These are phyloP conservation scores for Alouatta palliata DNA, from an alignment of 2,113 vertebrate species.

Conservation along the genomic window DNA sequence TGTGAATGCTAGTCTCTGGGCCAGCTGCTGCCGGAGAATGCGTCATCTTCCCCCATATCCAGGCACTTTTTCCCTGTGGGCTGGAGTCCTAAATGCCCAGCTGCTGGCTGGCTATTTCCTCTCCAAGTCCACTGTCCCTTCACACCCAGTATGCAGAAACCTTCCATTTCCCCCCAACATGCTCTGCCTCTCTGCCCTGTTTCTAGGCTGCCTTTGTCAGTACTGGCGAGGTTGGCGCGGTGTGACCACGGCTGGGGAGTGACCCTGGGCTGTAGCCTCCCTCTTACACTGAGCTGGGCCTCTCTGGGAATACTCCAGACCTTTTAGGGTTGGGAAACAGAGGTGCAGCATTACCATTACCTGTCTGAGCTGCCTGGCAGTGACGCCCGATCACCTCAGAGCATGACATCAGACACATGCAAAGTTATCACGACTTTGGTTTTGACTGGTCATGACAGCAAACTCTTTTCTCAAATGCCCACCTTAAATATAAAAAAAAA, in stretches of 20 bases:
- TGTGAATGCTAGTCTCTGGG: not conserved
- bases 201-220: not conserved
- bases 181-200: not conserved
- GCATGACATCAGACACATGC: not conserved
- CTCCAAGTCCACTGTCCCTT: not conserved
- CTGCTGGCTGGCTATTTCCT: not conserved
- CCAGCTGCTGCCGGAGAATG: not conserved
- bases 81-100: not conserved
- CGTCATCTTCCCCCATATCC: no score
- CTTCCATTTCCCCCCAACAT: not conserved
- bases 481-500: not conserved
- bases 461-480: not conserved
- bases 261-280: not conserved
- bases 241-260: not conserved
- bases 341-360: no score
- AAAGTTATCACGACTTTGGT: not conserved
- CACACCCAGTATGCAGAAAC: not conserved
- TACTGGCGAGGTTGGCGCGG: no score
- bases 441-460: not conserved
- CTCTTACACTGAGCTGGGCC: no score
- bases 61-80: not conserved
- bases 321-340: not conserved
- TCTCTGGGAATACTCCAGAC: not conserved
- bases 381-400: rapidly evolving
- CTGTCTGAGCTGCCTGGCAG: not conserved